Percentiles rank a stretch among this genome's conserved stretches.
Conservation (phyloP, 2,888 invertebrate species). For the Artemia sinica region DNA sequence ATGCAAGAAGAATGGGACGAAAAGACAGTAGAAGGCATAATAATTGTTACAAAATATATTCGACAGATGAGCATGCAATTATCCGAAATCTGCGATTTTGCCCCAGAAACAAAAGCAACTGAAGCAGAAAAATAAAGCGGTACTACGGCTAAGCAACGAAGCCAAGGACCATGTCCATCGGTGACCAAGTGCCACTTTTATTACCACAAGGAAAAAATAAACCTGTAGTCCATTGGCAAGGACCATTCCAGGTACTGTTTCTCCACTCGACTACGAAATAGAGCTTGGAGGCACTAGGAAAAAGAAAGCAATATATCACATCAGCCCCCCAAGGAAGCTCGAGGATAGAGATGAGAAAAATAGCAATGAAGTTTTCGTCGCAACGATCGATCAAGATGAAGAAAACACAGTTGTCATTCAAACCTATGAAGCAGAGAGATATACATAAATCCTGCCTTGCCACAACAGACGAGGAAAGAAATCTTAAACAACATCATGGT, state of each 20-base stretch:
- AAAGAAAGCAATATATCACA: slow-evolving; percentile 3
- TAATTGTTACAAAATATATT: slow-evolving; percentile 21
- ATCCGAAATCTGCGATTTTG: slow-evolving; percentile 21
- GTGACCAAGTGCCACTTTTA: slow-evolving; percentile 3
- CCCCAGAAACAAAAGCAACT: slow-evolving; percentile 2
- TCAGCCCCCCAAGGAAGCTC: not conserved
- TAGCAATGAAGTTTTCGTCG: slow-evolving; percentile 1
- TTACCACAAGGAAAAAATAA: slow-evolving; percentile 3
- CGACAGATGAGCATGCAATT: slow-evolving; percentile 21
- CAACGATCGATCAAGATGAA: slow-evolving; percentile 8
- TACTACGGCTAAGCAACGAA: not conserved
- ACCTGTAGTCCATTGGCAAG: not conserved
- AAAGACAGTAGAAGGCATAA: not conserved
- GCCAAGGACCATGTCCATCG: not conserved
- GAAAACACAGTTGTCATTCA: slow-evolving; percentile 6
- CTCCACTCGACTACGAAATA: not conserved
- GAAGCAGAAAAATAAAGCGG: not conserved
- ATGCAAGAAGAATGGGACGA: not conserved
- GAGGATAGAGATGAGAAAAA: not conserved
- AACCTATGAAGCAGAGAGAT: slow-evolving; percentile 5
- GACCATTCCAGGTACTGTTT: slow-evolving; percentile 2
- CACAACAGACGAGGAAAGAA: not conserved
- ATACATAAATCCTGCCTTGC: slow-evolving; percentile 12
- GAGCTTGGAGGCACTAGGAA: slow-evolving; percentile 9
- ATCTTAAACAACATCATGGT: not conserved